Conservation (phyloP, 2,888 invertebrate genomes). For the Lobophora halterata region DNA sequence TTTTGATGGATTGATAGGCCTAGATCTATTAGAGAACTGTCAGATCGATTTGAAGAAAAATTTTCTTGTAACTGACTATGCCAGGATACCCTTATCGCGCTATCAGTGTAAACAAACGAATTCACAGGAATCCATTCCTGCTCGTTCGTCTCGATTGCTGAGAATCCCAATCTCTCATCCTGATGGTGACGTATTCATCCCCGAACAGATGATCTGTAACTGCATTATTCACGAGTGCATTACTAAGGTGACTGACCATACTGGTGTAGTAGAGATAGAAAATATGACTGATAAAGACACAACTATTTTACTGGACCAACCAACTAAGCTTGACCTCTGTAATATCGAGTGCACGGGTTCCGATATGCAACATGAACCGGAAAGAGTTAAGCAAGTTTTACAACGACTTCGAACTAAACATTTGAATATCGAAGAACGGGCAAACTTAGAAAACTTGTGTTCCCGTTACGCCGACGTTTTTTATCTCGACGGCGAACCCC, state of each 20-base stretch:
- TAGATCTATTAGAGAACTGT: conserved; percentile 30
- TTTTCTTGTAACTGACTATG: conserved; percentile 15
- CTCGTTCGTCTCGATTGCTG: conserved; percentile 28
- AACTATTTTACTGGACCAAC: conserved; percentile 30
- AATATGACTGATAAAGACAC: conserved; percentile 31
- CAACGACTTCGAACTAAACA: conserved; percentile 2
- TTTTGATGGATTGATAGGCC: conserved; percentile 36
- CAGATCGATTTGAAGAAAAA: conserved; percentile 28
- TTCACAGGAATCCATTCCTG: conserved; percentile 33
- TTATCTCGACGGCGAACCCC: conserved; percentile 22
- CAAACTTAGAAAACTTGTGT: background rate
- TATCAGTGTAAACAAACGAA: conserved; percentile 31
- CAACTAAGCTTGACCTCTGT: conserved; percentile 25
- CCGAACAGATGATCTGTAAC: conserved; percentile 28
- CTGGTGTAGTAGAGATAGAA: conserved; percentile 28
- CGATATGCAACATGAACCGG: conserved; percentile 6
- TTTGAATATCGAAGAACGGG: background rate
- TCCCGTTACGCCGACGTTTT: conserved; percentile 24
- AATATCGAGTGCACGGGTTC: conserved; percentile 27
- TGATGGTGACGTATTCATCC: conserved; percentile 27
- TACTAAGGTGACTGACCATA: conserved; percentile 28
- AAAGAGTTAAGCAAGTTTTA: conserved; percentile 24
- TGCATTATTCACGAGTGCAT: conserved; percentile 31
- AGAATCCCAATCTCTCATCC: conserved; percentile 24
- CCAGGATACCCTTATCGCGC: conserved; percentile 21